Conservation (phyloP, 1,140 invertebrate species). For the Oryctes rhinoceros region DNA sequence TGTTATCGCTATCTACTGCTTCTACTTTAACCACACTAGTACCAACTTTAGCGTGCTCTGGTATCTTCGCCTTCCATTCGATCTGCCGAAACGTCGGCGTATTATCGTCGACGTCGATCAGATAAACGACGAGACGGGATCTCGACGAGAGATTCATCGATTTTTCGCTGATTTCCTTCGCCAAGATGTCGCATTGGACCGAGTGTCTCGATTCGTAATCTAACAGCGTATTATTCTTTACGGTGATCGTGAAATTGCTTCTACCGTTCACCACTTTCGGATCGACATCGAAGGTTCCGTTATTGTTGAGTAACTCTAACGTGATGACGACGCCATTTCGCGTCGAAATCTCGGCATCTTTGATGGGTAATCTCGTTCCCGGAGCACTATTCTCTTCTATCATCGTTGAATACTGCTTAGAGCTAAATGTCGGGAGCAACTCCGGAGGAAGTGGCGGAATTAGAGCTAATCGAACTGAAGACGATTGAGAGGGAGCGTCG, state of each 20-base stretch:
- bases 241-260: slow-evolving; percentile 81
- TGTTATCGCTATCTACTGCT: slow-evolving; percentile 80
- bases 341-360: slow-evolving; percentile 69
- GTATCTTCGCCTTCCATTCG: slow-evolving; percentile 76
- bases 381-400: slow-evolving; percentile 85
- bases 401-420: slow-evolving; percentile 61
- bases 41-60: slow-evolving; percentile 81
- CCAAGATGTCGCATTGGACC: slow-evolving; percentile 80
- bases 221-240: slow-evolving; percentile 80
- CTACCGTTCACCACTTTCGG: slow-evolving; percentile 86
- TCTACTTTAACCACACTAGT: slow-evolving; percentile 77
- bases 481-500: slow-evolving; percentile 78
- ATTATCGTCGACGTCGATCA: slow-evolving; percentile 92
- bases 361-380: slow-evolving; percentile 76
- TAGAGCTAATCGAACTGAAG: slow-evolving; percentile 79
- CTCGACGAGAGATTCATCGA: slow-evolving; percentile 70
- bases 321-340: slow-evolving; percentile 81
- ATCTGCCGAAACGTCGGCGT: slow-evolving; percentile 79
- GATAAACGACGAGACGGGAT: slow-evolving; percentile 79
- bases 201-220: slow-evolving; percentile 83
- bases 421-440: slow-evolving; percentile 53
- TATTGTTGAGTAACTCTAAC: slow-evolving; percentile 79
- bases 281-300: slow-evolving; percentile 87
- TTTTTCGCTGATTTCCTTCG: slow-evolving; percentile 78
- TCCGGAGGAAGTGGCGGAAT: slow-evolving; percentile 65